Evolutionary conservation across 2,797 vertebrate species (phyloP), one percentile per base, ranked within the genome.

Genomic region (Schizopygopsis malacanthus): DNA sequence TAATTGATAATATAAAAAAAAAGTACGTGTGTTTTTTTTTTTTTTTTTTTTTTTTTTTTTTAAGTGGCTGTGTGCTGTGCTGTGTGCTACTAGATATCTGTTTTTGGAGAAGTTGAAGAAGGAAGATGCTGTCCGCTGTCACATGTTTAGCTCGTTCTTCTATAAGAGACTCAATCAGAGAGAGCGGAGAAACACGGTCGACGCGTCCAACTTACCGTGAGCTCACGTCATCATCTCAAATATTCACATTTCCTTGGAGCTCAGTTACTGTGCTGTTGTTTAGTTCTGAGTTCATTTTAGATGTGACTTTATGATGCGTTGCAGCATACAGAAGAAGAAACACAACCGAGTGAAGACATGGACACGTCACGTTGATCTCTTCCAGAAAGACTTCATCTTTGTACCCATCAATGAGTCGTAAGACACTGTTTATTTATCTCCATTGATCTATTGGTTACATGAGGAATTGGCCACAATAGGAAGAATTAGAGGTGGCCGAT

Each of bases 381-480:
- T 99, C 92, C 97, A 98, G 92, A 99, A 99, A 90, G 98, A 99
- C 90, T 99, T 99, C 93, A 97, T 99, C 91, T 99, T 99, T 86
- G 98, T 99, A 91, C 98, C 98, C 88, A 97, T 99, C 90, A 99
- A 99, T 86, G 98, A 99, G 96, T 98, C 98, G 98, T 99, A 91
- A 97, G 98, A 65, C 6, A 16, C 25, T 0, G 61, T 65, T 33
- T 97, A 4, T 2, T 25, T 10, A 25, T 9, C 43, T 71, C 4
- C 3, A n/a, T 75, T 39, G 5, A 6, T 22, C n/a, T 4, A 25
- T 16, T 6, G 1, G 4, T 75, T 18, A 11, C 25, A 0, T 5
- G 7, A 50, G 13, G 16, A 28, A 28, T 4, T 4, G 41, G 4
- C 13, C 12, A 25, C 25, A 9, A 25, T 6, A 45, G 41, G 22